Evolutionary conservation across 2,888 invertebrate genomes (phyloP).

Genomic region (Iphiclides podalirius): DNA sequence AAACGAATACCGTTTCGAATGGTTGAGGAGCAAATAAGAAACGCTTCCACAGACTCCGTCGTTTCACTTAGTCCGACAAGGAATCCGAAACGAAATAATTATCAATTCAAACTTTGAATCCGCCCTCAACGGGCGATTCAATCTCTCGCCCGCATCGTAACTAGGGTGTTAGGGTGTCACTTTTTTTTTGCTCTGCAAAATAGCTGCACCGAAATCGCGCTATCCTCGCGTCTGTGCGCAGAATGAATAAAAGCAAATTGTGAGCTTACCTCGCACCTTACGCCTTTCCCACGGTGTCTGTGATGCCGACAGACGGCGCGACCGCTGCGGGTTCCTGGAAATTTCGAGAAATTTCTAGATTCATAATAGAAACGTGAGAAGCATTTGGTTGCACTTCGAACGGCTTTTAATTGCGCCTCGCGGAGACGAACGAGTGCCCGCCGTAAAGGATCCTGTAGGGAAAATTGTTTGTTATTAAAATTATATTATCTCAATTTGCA

Average conservation of each 20-base stretch:
- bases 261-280: constrained; percentile 49
- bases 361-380: constrained; percentile 14
- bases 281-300: constrained; percentile 51
- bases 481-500: constrained; percentile 5
- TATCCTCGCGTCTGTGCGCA: constrained; percentile 41
- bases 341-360: background rate
- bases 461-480: constrained; percentile 14
- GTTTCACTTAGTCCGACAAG: constrained; percentile 10
- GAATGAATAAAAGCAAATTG: constrained; percentile 59
- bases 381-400: constrained; percentile 30
- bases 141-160: constrained; percentile 39
- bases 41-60: background rate
- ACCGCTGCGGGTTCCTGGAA: constrained; percentile 27
- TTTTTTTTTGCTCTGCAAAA: constrained; percentile 43
- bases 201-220: constrained; percentile 48
- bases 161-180: constrained; percentile 24
- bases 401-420: constrained; percentile 36
- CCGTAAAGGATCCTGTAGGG: constrained; percentile 6
- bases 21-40: constrained; percentile 8
- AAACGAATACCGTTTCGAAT: constrained; percentile 16
- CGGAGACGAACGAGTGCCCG: constrained; percentile 26
- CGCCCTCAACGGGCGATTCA: constrained; percentile 23
- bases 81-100: constrained; percentile 14
- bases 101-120: constrained; percentile 8
- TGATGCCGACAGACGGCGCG: constrained; percentile 22